phyloP scores from a whole-genome alignment of 2,797 vertebrate genomes.

The Rhincodon typus region DNA sequence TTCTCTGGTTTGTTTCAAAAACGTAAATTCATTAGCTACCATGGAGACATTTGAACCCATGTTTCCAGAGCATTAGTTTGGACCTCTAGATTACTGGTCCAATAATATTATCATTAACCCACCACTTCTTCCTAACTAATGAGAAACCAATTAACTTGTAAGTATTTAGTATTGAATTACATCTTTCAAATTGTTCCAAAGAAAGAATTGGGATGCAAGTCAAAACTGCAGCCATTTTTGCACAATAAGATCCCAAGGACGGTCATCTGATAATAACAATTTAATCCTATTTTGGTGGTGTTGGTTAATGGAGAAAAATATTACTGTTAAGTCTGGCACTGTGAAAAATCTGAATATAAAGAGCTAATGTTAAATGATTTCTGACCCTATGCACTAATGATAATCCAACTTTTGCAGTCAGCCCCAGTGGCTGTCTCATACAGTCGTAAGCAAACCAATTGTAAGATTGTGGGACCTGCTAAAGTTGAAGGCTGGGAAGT shows the following conservation, averaged over 20 bases:
- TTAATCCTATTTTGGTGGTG: neutral
- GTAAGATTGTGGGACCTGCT: neutral
- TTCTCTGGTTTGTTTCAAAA: too few species aligned
- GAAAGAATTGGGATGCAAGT: neutral
- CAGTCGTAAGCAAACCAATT: neutral
- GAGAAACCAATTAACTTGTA: neutral
- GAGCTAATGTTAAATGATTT: constrained; percentile 2
- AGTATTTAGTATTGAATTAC: neutral
- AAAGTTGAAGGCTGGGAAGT: neutral
- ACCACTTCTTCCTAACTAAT: neutral
- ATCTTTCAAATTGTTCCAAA: neutral
- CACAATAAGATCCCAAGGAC: neutral
- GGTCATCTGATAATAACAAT: neutral
- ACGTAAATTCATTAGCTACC: too few species aligned
- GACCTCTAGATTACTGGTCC: too few species aligned
- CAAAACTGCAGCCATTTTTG: neutral
- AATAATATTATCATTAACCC: too few species aligned
- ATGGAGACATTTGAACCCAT: too few species aligned
- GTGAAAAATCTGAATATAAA: neutral
- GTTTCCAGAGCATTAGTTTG: too few species aligned
- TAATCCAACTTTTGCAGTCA: neutral
- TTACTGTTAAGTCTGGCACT: neutral
- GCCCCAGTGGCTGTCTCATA: neutral
- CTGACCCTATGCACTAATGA: neutral
- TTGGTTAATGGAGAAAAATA: neutral